A percentile compares a stretch with the other conserved stretches of the same genome.
Conservation (phyloP, 2,113 vertebrate species). For the Crotalus horridus region DNA sequence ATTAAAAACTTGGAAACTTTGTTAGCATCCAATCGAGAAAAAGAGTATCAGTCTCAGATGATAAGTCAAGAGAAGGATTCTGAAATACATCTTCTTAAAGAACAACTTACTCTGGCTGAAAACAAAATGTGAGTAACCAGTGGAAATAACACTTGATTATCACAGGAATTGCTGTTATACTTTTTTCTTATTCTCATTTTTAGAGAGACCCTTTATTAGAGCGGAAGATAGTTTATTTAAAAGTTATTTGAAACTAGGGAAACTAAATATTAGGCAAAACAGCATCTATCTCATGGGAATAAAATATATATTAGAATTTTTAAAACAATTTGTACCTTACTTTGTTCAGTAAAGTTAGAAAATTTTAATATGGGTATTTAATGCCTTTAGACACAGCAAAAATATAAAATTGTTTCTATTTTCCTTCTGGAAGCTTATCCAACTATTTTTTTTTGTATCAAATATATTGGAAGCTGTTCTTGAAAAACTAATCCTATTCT, state of each 20-base stretch:
- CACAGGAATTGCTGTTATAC: background rate
- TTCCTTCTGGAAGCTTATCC: background rate
- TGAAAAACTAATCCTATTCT: conserved; percentile 32
- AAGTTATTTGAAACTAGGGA: background rate
- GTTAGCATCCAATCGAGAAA: conserved; percentile 68
- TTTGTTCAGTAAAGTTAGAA: background rate
- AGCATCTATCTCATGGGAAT: background rate
- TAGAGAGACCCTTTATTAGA: background rate
- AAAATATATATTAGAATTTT: background rate
- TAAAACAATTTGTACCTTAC: background rate
- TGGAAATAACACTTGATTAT: background rate
- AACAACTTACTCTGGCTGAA: conserved; percentile 73
- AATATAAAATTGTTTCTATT: background rate
- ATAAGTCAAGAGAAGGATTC: conserved; percentile 72
- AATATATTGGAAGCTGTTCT: background rate
- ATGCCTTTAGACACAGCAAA: conserved; percentile 16
- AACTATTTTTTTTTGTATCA: background rate
- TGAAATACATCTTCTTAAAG: conserved; percentile 74
- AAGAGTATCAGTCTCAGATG: conserved; percentile 66
- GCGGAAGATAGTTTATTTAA: background rate
- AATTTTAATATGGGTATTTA: conserved; percentile 4
- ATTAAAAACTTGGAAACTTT: conserved; percentile 72
- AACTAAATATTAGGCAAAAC: background rate
- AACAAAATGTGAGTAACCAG: conserved; percentile 71
- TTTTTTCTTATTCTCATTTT: background rate